phyloP scores from a whole-genome alignment of 2,113 vertebrate species.

The Murina feae region DNA sequence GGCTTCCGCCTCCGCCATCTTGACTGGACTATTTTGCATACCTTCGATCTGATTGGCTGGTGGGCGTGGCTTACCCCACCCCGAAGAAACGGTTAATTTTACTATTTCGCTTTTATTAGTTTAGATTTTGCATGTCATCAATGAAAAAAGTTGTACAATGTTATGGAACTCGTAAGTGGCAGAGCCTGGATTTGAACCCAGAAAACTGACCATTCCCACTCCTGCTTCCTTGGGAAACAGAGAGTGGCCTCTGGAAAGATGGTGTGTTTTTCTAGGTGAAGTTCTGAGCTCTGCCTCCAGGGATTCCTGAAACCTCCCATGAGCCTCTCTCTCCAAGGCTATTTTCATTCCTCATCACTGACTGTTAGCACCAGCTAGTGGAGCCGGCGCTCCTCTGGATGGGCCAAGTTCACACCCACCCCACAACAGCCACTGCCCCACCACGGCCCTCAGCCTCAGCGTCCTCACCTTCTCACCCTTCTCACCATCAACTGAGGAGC shows the following conservation, averaged over 20 bases:
- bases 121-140: no score
- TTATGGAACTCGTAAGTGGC: not conserved
- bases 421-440: rapidly evolving
- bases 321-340: no score
- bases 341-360: rapidly evolving
- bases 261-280: not conserved
- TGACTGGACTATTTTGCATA: no score
- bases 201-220: not conserved
- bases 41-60: no score
- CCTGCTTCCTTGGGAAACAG: not conserved
- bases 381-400: not conserved
- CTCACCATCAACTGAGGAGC: not conserved
- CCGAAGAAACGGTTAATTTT: no score
- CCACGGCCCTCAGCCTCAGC: not conserved
- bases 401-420: no score
- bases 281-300: not conserved
- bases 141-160: not conserved
- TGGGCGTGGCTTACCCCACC: no score
- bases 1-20: no score
- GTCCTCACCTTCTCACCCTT: no score
- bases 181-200: not conserved
- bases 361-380: not conserved
- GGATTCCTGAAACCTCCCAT: rapidly evolving
- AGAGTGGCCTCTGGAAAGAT: not conserved
- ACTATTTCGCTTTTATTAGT: no score